Conservation (phyloP, 1,140 invertebrate species). For the Drosophila sucinea region DNA sequence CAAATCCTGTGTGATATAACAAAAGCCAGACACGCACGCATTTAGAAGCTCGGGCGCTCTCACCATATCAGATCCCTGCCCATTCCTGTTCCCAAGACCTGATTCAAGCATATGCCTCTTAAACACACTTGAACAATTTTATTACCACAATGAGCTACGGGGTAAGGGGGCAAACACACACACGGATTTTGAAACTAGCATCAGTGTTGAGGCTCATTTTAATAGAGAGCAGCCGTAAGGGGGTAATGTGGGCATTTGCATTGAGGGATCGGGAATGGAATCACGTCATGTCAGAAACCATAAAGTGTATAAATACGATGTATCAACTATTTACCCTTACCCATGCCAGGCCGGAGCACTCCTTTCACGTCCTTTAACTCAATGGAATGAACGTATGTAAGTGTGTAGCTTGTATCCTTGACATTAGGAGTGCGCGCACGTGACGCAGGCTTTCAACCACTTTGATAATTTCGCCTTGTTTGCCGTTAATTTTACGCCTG, state of each 20-base stretch:
- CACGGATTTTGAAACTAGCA: conserved; percentile 43
- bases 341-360: neutral
- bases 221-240: conserved; percentile 43
- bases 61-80: conserved; percentile 32
- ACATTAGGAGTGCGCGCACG: conserved; percentile 67
- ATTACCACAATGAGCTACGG: conserved; percentile 48
- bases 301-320: conserved; percentile 76
- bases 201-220: conserved; percentile 56
- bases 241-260: conserved; percentile 54
- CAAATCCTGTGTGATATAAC: conserved; percentile 77
- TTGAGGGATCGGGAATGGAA: conserved; percentile 42
- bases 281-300: conserved; percentile 79
- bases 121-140: conserved; percentile 76
- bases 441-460: conserved; percentile 69
- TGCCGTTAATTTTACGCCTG: conserved; percentile 75
- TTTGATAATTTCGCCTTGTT: conserved; percentile 63
- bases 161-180: conserved; percentile 32
- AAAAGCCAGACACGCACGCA: conserved; percentile 69
- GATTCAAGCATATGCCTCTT: conserved; percentile 64
- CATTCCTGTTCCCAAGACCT: conserved; percentile 15
- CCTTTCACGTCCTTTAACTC: neutral
- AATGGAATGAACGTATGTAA: neutral
- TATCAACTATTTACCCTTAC: conserved; percentile 57
- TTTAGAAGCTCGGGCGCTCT: conserved; percentile 27
- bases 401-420: conserved; percentile 49